Evolutionary conservation across 2,888 invertebrate genomes (phyloP), one percentile per base, ranked within the genome.

Genomic region (Limnephilus marmoratus): DNA sequence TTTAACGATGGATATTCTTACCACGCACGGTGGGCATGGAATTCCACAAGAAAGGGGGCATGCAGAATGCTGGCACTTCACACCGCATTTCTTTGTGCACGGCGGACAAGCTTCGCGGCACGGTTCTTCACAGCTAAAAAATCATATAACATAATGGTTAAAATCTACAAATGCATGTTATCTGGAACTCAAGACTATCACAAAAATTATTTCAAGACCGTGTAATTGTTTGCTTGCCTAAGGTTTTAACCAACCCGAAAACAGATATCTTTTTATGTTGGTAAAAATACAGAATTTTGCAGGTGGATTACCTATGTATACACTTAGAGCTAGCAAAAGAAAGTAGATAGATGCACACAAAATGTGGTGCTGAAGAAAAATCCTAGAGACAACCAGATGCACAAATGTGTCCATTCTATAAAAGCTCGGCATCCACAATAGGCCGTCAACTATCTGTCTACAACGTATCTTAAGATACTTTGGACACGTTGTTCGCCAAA

Each of bases 21-120:
- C 93, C 88, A 80, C 90, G 85, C 93, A 93, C 11, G 90, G 53
- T 45, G 91, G 94, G 93, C 96, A 96, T 0, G 95, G 95, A 83
- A 95, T 95, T 1, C 96, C 96, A 94, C 96, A 96, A 83, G 94
- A 94, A 90, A 94, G 95, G 1, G 94, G 94, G 94, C 97, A 97
- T 41, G 94, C 94, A n/a, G 96, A 96, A 94, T 97, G 97, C 34
- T 93, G 92, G 94, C 97, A 97, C 85, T 94, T 94, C 41, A 96
- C 95, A 92, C 95, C 95, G 94, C 97, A 97, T 1, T 94, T 94
- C 93, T 94, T 94, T 49, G 94, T 95, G 94, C 97, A 97, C 3
- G 97, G 97, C 90, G 96, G 96, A 93, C 97, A 97, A 85, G 95
- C 94, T 94, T 96, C 95, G 90, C 96, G 96, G 94, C 97, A 97